These are phyloP conservation scores for Aix galericulata DNA, from an alignment of 2,113 vertebrate genomes.

Conservation along the genomic window DNA sequence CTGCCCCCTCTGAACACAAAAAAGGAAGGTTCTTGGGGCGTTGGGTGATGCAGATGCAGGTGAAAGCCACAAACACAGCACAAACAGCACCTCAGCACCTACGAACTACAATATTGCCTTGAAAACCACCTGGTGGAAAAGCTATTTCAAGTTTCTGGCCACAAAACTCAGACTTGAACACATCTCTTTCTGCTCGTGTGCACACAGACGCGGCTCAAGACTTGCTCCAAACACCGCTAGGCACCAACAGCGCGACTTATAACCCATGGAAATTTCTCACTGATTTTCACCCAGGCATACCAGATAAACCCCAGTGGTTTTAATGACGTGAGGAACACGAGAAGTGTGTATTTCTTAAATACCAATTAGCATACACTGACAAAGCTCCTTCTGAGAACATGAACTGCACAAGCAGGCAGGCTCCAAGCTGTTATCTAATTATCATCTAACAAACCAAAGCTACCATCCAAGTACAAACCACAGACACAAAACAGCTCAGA, in stretches of 20 bases:
- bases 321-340: neutral
- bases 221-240: neutral
- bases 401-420: neutral
- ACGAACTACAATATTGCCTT: neutral
- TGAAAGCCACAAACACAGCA: neutral
- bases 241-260: neutral
- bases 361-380: neutral
- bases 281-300: neutral
- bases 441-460: neutral
- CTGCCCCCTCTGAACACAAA: neutral
- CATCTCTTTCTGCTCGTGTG: fast-evolving
- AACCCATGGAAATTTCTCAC: neutral
- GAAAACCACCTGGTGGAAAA: neutral
- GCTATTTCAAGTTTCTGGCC: neutral
- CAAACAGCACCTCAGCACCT: neutral
- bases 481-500: neutral
- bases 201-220: too few species aligned
- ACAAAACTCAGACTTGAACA: neutral
- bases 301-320: neutral
- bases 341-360: neutral
- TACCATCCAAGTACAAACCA: neutral
- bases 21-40: neutral
- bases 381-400: neutral
- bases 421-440: neutral
- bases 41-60: neutral